Conservation (phyloP, 2,113 vertebrate species). For the Circaetus gallicus region DNA sequence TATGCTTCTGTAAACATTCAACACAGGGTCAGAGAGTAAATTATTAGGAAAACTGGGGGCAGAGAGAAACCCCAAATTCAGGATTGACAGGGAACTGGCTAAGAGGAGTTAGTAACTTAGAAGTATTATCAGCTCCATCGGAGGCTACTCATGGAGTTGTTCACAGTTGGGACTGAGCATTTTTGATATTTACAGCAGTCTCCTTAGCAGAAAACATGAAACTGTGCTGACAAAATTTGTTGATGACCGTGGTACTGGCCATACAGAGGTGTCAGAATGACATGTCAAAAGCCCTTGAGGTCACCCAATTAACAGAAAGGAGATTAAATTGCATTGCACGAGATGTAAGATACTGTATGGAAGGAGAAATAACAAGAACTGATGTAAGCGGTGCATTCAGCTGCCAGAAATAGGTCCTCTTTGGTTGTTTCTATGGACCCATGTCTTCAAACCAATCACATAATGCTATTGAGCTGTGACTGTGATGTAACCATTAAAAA, state of each 20-base stretch:
- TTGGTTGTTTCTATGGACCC: not conserved
- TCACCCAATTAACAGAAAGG: not conserved
- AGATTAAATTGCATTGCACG: not conserved
- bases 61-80: not conserved
- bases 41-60: not conserved
- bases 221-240: not conserved
- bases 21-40: not conserved
- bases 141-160: not conserved
- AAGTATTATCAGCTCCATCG: not conserved
- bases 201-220: not conserved
- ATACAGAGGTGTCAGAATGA: not conserved
- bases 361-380: not conserved
- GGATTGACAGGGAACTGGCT: not conserved
- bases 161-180: rapidly evolving
- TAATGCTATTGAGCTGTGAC: not conserved
- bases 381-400: not conserved
- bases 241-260: not conserved
- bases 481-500: not conserved
- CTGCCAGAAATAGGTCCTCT: not conserved
- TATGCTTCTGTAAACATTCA: not conserved
- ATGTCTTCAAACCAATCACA: not conserved
- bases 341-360: not conserved
- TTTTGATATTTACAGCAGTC: not conserved
- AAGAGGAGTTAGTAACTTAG: not conserved
- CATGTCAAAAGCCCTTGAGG: not conserved